Evolutionary conservation across 2,113 vertebrate species (phyloP), one percentile per base, ranked within the genome.

Genomic region (Cromileptes altivelis): DNA sequence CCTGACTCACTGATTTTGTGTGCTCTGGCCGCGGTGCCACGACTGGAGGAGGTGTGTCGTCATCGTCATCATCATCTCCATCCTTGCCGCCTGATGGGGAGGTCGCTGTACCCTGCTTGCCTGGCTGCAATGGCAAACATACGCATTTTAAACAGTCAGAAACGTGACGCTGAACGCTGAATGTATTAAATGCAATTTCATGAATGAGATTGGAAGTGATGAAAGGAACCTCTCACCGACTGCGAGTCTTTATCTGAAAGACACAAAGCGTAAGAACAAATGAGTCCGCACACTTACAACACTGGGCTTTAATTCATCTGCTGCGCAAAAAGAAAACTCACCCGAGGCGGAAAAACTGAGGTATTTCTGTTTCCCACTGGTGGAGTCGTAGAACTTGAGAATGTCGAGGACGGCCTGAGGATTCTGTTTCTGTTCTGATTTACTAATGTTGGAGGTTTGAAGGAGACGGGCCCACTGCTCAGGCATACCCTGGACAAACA

Each of bases 381-480:
- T 97, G 64, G 97, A 98, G 93, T 99, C 97, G 0, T 98, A 99
- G 95, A 99, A 99, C 90, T 99, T 99, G 81, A 99, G 95, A 86
- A 98, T 97, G 75, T 99, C 98, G 53, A 99, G 96, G 78, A 99
- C 98, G 1, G 97, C 97, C 95, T 99, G 98, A 8, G 98, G 98
- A 83, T 99, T 99, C 77, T 99, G 98, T 94, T 99, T 99, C 93
- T 99, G 98, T 89, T 99, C 98, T 13, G 97, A 95, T 87, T 99
- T 99, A 19, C 97, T 99, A 92, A 99, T 99, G 88, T 99, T 99
- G 85, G 98, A 99, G 61, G 98, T 99, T 92, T 99, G 98, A 65
- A 99, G 95, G 76, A 99, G 95, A 65, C 98, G 96, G 87, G 98
- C 98, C 98, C 98, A 99, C 82, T 99, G 98, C 92, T 99, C 98